Evolutionary conservation across 2,113 vertebrate genomes (phyloP).

Genomic region (Tyto alba): DNA sequence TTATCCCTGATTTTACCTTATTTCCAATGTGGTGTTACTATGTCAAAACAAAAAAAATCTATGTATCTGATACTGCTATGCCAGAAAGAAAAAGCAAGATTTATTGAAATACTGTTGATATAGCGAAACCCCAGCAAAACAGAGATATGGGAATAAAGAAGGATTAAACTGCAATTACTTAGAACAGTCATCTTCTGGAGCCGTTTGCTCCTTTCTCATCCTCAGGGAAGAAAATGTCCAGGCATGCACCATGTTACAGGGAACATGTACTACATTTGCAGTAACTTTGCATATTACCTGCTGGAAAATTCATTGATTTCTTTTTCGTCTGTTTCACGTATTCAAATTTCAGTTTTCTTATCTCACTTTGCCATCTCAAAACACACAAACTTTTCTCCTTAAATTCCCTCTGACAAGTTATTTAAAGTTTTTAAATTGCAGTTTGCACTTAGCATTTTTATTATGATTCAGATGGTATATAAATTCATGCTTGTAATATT

Average conservation of each 20-base stretch:
- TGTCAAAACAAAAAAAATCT: background rate
- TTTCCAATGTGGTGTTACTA: background rate
- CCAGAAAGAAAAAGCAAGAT: background rate
- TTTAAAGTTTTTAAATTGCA: background rate
- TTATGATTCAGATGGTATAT: background rate
- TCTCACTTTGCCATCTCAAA: background rate
- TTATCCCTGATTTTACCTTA: background rate
- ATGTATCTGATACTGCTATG: background rate
- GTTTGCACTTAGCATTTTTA: background rate
- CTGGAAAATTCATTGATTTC: background rate
- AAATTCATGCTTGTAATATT: background rate
- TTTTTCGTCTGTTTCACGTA: background rate
- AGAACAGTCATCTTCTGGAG: background rate
- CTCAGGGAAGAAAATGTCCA: background rate
- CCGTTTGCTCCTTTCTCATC: background rate
- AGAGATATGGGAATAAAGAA: background rate
- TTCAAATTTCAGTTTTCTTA: background rate
- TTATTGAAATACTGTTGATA: background rate
- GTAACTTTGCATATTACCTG: background rate
- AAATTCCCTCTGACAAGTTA: background rate
- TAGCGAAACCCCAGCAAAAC: background rate
- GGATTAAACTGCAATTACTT: background rate
- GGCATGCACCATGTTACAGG: background rate
- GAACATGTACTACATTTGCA: background rate
- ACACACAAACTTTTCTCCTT: background rate